Conservation (phyloP, 2,797 vertebrate species). For the Melanotaenia trifasciata region DNA sequence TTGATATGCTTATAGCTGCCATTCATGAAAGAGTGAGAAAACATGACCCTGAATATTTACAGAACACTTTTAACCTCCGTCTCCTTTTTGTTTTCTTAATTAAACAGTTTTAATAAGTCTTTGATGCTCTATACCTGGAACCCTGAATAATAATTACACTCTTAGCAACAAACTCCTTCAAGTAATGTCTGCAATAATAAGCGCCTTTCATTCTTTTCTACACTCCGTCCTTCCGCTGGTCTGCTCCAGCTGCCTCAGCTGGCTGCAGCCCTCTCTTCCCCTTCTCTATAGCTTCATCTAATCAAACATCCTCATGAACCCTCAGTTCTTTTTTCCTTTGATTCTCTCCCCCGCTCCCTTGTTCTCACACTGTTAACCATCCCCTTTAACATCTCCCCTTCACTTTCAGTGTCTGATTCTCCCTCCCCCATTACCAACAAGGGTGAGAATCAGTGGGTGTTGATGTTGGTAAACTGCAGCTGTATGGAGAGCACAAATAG, state of each 20-base stretch:
- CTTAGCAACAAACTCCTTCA: slow-evolving; percentile 31
- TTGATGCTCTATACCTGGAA: slow-evolving; percentile 45
- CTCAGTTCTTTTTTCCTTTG: slow-evolving; percentile 52
- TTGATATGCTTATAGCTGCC: background rate
- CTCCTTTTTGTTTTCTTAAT: slow-evolving; percentile 21
- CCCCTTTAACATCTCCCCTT: slow-evolving; percentile 45
- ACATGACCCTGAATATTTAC: background rate
- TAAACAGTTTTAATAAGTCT: slow-evolving; percentile 25
- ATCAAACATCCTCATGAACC: slow-evolving; percentile 58
- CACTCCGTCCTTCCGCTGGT: slow-evolving; percentile 47
- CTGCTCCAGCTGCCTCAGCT: slow-evolving; percentile 58
- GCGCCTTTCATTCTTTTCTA: slow-evolving; percentile 25
- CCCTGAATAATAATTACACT: slow-evolving; percentile 46
- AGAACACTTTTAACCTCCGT: slow-evolving; percentile 9
- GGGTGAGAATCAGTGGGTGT: slow-evolving; percentile 50
- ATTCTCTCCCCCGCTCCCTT: slow-evolving; percentile 52
- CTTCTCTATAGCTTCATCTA: slow-evolving; percentile 42
- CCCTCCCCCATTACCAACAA: slow-evolving; percentile 32
- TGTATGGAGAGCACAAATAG: slow-evolving; percentile 41
- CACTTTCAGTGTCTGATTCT: slow-evolving; percentile 11
- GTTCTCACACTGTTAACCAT: slow-evolving; percentile 54
- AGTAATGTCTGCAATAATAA: slow-evolving; percentile 32
- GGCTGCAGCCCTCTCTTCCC: slow-evolving; percentile 40
- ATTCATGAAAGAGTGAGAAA: slow-evolving; percentile 1
- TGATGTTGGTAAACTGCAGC: slow-evolving; percentile 67